phyloP scores from a whole-genome alignment of 2,797 vertebrate species.

The Schizothorax lantsangensis region DNA sequence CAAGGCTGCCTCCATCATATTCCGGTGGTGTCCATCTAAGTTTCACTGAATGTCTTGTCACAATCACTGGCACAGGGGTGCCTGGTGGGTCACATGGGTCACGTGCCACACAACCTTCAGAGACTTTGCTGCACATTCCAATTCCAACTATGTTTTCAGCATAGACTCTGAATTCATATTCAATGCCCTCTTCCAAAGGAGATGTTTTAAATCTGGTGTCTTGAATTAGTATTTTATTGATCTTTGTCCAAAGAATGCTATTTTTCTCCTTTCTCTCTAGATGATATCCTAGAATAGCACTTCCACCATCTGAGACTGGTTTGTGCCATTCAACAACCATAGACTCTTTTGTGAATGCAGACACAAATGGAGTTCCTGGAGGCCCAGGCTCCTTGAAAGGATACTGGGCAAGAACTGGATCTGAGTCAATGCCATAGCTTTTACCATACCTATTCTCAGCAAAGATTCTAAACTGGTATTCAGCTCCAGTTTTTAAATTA shows the following conservation, averaged over 20 bases:
- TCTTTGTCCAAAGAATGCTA: constrained; percentile 98
- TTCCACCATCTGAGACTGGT: constrained; percentile 95
- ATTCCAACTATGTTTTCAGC: constrained; percentile 98
- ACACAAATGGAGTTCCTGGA: constrained; percentile 82
- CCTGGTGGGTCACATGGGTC: constrained; percentile 98
- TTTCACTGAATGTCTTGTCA: constrained; percentile 92
- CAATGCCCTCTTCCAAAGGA: constrained; percentile 96
- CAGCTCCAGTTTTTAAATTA: constrained; percentile 94
- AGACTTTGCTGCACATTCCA: constrained; percentile 95
- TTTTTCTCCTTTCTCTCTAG: constrained; percentile 98
- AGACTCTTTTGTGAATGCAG: constrained; percentile 89
- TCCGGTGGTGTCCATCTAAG: constrained; percentile 92
- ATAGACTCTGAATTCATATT: constrained; percentile 95
- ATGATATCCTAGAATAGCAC: constrained; percentile 93
- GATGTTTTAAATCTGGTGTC: constrained; percentile 92
- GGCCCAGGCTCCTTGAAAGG: constrained; percentile 97
- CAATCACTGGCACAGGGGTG: constrained; percentile 88
- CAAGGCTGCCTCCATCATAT: constrained; percentile 93
- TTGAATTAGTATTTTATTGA: constrained; percentile 95
- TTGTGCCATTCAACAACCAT: constrained; percentile 98
- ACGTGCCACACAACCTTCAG: constrained; percentile 92
- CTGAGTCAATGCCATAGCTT: constrained; percentile 93
- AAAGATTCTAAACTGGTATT: constrained; percentile 97
- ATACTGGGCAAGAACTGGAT: constrained; percentile 91
- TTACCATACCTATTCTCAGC: constrained; percentile 98